Conservation (phyloP, 35 echinoderm and acorn worm genomes). For the Heliocidaris tuberculata region DNA sequence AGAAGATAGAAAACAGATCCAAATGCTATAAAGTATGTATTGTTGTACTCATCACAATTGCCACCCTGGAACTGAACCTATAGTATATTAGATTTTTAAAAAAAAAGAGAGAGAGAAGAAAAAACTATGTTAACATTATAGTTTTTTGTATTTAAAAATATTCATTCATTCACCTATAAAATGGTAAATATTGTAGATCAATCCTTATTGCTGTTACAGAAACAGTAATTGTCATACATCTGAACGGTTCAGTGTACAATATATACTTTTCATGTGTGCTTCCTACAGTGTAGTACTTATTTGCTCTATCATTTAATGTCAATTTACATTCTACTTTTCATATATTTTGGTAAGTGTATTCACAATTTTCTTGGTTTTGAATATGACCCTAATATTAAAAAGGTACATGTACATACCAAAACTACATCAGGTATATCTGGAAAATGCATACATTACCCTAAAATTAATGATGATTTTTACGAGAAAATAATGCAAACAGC, state of each 20-base stretch:
- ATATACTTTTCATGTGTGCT: neutral
- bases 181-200: neutral
- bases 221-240: neutral
- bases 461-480: too few species aligned
- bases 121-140: too few species aligned
- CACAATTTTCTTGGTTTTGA: too few species aligned
- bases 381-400: too few species aligned
- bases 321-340: neutral
- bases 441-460: too few species aligned
- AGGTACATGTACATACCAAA: too few species aligned
- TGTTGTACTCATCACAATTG: slow-evolving; percentile 79
- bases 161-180: neutral
- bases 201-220: neutral
- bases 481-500: too few species aligned
- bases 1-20: slow-evolving; percentile 87
- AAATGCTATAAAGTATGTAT: slow-evolving; percentile 92
- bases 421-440: too few species aligned
- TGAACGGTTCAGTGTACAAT: too few species aligned
- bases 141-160: neutral
- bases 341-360: too few species aligned
- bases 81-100: slow-evolving; percentile 42
- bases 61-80: slow-evolving; percentile 88
- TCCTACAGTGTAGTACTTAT: neutral
- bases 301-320: neutral
- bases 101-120: neutral